A percentile compares a stretch with the other conserved stretches of the same genome.
Conservation (phyloP, 53 echinoderm and acorn worm species). For the Patiria pectinifera region DNA sequence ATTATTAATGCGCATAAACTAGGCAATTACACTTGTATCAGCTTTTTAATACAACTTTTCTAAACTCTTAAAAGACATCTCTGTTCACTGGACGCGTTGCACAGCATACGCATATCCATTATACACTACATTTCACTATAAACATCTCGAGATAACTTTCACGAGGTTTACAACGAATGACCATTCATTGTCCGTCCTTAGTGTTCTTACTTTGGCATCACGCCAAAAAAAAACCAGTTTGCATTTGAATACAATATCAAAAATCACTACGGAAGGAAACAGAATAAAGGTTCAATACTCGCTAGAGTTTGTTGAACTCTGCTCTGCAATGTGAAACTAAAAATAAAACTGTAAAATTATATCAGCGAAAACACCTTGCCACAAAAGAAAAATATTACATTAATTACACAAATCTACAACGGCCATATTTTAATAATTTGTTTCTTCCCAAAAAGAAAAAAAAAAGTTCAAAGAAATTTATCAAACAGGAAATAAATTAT, state of each 20-base stretch:
- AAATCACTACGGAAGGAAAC: slow-evolving; percentile 1
- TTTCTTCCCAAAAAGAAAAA: slow-evolving; percentile 46
- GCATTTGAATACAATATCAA: slow-evolving; percentile 56
- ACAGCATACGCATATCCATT: slow-evolving; percentile 21
- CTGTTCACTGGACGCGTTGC: slow-evolving; percentile 34
- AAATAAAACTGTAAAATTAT: slow-evolving; percentile 1
- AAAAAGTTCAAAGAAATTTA: slow-evolving; percentile 6
- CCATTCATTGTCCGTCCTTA: neutral
- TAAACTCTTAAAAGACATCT: slow-evolving; percentile 16
- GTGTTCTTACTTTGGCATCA: slow-evolving; percentile 16
- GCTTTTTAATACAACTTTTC: slow-evolving; percentile 49
- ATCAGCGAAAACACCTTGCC: slow-evolving; percentile 32
- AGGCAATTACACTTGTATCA: slow-evolving; percentile 43
- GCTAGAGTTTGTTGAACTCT: neutral
- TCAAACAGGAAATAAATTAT: slow-evolving; percentile 67
- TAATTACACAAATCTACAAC: slow-evolving; percentile 65
- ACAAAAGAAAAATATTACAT: slow-evolving; percentile 46
- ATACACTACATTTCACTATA: slow-evolving; percentile 28
- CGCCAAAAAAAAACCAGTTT: neutral
- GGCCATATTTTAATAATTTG: slow-evolving; percentile 3
- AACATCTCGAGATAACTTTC: neutral
- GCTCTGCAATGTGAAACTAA: slow-evolving; percentile 31
- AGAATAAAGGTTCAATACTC: slow-evolving; percentile 12
- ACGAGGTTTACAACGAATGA: neutral
- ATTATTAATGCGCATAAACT: slow-evolving; percentile 44